Evolutionary conservation across 2,888 invertebrate genomes (phyloP).

Genomic region (Fissipunctia ypsillon): DNA sequence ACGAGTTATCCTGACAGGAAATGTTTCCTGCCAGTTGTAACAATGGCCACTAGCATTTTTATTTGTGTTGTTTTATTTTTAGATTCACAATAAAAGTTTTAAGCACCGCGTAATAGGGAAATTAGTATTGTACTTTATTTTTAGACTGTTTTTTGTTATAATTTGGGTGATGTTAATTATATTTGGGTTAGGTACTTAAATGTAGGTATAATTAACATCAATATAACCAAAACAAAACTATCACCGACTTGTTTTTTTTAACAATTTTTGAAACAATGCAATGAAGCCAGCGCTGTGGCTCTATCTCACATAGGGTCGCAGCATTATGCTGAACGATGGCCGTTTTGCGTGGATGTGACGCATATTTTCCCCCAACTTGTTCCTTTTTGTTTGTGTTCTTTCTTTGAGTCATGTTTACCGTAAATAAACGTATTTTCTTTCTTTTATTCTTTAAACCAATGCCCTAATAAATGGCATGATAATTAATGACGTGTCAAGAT

Average conservation of each 20-base stretch:
- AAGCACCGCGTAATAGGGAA: constrained; percentile 21
- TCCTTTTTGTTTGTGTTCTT: neutral
- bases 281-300: neutral
- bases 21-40: constrained; percentile 47
- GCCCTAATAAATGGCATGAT: neutral
- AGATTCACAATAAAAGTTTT: constrained; percentile 24
- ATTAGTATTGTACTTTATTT: constrained; percentile 12
- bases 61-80: constrained; percentile 50
- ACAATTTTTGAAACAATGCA: neutral
- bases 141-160: neutral
- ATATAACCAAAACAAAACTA: neutral
- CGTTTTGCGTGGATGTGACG: neutral
- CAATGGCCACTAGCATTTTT: constrained; percentile 35
- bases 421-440: neutral
- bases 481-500: neutral
- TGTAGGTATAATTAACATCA: neutral
- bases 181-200: neutral
- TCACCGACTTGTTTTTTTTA: neutral
- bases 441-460: neutral
- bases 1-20: constrained; percentile 36
- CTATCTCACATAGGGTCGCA: neutral
- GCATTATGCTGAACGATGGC: neutral
- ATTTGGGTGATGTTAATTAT: neutral
- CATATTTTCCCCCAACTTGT: neutral
- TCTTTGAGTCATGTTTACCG: neutral